These are phyloP conservation scores for Ostrea denselamellosa DNA, from an alignment of 1,140 invertebrate species.

Conservation along the genomic window DNA sequence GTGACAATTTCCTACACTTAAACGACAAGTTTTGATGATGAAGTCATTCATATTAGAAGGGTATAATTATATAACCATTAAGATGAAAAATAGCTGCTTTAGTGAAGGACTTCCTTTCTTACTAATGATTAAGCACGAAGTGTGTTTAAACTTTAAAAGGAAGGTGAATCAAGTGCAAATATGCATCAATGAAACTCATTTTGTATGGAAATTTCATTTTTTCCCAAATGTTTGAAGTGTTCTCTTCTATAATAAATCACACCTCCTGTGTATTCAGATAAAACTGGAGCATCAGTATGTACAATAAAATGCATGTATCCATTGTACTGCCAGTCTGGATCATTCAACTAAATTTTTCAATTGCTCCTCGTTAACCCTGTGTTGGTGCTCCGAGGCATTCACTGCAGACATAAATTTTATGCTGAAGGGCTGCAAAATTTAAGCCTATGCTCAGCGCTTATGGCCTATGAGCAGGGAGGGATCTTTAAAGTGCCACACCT, in stretches of 20 bases:
- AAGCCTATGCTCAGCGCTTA: too few species aligned
- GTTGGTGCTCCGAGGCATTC: too few species aligned
- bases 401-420: too few species aligned
- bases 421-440: too few species aligned
- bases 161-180: background rate
- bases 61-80: constrained; percentile 24
- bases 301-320: background rate
- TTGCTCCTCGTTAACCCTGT: too few species aligned
- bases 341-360: too few species aligned
- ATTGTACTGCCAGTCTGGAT: background rate
- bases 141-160: constrained; percentile 7
- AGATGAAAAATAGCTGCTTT: background rate
- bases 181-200: background rate
- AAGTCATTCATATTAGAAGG: background rate
- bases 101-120: constrained; percentile 23
- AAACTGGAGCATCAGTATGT: background rate
- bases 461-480: too few species aligned
- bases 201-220: background rate
- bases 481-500: too few species aligned
- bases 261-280: background rate
- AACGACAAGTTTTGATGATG: background rate
- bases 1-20: background rate
- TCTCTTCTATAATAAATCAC: background rate
- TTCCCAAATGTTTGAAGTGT: background rate
- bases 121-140: background rate